These are phyloP conservation scores for Agonopterix heracliana DNA, from an alignment of 2,888 invertebrate species.

Conservation along the genomic window DNA sequence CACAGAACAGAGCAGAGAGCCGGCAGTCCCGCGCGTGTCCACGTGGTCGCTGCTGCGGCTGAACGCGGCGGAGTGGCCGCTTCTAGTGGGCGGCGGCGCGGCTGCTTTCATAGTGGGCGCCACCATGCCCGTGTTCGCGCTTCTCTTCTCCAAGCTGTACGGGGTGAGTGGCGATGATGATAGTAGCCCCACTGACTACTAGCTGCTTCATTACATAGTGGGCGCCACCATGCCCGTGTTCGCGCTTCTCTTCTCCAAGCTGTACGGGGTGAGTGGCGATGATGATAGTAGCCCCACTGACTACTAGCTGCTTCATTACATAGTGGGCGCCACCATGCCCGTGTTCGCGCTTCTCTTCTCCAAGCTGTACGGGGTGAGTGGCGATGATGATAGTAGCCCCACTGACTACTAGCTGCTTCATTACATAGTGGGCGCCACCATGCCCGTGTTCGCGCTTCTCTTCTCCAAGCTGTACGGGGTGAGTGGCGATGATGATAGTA, in stretches of 20 bases:
- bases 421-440: no score
- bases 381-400: no score
- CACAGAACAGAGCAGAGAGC: neutral
- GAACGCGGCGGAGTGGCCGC: slow-evolving; percentile 79
- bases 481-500: no score
- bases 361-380: slow-evolving; percentile 76
- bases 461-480: no score
- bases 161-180: slow-evolving; percentile 45
- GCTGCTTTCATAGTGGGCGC: slow-evolving; percentile 79
- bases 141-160: slow-evolving; percentile 73
- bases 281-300: no score
- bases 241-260: no score
- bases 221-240: no score
- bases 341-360: slow-evolving; percentile 74
- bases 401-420: no score
- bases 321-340: slow-evolving; percentile 82
- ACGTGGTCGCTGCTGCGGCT: slow-evolving; percentile 66
- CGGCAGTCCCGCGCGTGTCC: slow-evolving; percentile 25
- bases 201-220: no score
- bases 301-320: no score
- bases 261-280: slow-evolving; percentile 78
- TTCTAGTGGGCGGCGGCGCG: slow-evolving; percentile 71
- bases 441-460: no score
- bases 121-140: slow-evolving; percentile 81
- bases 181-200: no score